Conservation (phyloP, 2,888 invertebrate genomes). For the Eumerus sabulonum region DNA sequence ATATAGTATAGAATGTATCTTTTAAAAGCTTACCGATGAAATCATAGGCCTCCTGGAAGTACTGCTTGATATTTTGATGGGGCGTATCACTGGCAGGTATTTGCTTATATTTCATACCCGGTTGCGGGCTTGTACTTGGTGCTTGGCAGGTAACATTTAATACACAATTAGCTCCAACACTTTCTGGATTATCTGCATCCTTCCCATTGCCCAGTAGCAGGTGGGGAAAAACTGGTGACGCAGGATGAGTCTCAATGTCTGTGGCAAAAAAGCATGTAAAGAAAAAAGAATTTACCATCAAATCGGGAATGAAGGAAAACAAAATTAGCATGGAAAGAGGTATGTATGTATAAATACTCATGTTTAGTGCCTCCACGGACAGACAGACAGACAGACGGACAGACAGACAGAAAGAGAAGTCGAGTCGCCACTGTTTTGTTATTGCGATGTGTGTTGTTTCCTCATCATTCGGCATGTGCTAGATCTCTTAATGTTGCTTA, state of each 20-base stretch:
- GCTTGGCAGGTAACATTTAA: slow-evolving; percentile 90
- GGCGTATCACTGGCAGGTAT: slow-evolving; percentile 91
- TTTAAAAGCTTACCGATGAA: slow-evolving; percentile 86
- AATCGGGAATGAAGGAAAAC: slow-evolving; percentile 60
- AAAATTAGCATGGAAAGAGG: slow-evolving; percentile 63
- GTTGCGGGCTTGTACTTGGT: slow-evolving; percentile 81
- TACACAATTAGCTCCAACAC: slow-evolving; percentile 87
- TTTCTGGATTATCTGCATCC: slow-evolving; percentile 86
- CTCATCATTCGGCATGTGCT: slow-evolving; percentile 67
- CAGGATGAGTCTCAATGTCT: slow-evolving; percentile 86
- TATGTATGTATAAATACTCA: slow-evolving; percentile 44
- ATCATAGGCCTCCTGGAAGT: slow-evolving; percentile 91
- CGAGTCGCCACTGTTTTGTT: slow-evolving; percentile 23
- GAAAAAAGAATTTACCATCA: slow-evolving; percentile 24
- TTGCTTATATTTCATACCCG: slow-evolving; percentile 86
- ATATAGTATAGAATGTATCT: slow-evolving; percentile 1
- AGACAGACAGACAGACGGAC: slow-evolving; percentile 32
- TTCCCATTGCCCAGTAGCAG: slow-evolving; percentile 90
- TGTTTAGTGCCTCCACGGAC: slow-evolving; percentile 13
- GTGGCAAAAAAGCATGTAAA: slow-evolving; percentile 70
- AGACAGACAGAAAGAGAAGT: slow-evolving; percentile 33
- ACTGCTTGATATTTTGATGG: slow-evolving; percentile 92
- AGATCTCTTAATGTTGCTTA: slow-evolving; percentile 59
- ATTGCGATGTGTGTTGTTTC: slow-evolving; percentile 49
- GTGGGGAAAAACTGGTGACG: slow-evolving; percentile 89